Evolutionary conservation across 2,888 invertebrate species (phyloP), one percentile per base, ranked within the genome.

Genomic region (Spisula subtruncata): DNA sequence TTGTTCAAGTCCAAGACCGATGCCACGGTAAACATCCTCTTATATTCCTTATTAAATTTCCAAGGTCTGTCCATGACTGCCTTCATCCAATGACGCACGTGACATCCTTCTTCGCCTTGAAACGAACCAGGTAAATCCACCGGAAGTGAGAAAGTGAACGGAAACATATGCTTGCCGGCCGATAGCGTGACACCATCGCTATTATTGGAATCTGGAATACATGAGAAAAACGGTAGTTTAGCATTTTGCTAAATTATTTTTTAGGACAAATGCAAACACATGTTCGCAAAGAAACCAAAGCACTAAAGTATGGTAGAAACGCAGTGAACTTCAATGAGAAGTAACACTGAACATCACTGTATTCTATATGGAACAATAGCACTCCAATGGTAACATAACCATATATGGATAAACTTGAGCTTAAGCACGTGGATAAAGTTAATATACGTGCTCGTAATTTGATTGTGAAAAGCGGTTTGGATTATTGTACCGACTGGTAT

Each of bases 31-130:
- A 99, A 98, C 4, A 98, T 98, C 97, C 97, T 97, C 97, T 98
- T 98, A 82, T 98, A 98, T 93, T 98, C 98, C 95, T 98, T 98
- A 97, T 99, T 98, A 96, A 98, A 98, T 95, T 98, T 98, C 98
- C 98, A 98, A 12, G 98, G 98, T 32, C 98, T 97, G 95, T 98
- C 98, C 25, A 98, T 97, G 0, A 97, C 98, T 0, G 98, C 98
- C 97, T 98, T 98, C n/a, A 98, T 97, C 12, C 98, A 98, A 95
- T 99, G 99, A 32, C 98, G 97, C 60, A 99, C 98, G 98, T 96
- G 97, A 71, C 86, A 60, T 46, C 86, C 54, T 0, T 51, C 82
- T 41, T 60, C 66, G 1, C 95, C 95, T 86, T 96, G 96, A 93
- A 94, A 96, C 0, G 96, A 96, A 0, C 95, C 95, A 0, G 96